Conservation (phyloP, 2,797 vertebrate species). For the Mastacembelus armatus region DNA sequence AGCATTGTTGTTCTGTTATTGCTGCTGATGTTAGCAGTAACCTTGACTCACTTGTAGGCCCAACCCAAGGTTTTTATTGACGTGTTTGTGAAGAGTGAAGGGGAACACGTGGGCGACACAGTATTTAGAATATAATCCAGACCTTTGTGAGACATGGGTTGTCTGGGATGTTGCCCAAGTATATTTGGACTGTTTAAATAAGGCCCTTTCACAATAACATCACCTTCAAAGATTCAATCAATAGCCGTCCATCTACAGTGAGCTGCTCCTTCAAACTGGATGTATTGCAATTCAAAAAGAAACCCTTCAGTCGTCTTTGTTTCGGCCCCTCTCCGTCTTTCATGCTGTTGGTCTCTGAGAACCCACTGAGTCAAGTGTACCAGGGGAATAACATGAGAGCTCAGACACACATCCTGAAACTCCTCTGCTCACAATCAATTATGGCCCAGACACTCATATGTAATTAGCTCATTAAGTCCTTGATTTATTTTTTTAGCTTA, state of each 20-base stretch:
- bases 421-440: slow-evolving; percentile 81
- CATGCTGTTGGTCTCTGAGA: slow-evolving; percentile 62
- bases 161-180: not conserved
- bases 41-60: no score
- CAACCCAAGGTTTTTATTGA: no score
- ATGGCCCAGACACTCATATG: slow-evolving; percentile 76
- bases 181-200: not conserved
- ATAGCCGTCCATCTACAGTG: slow-evolving; percentile 18
- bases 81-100: no score
- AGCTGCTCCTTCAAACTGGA: slow-evolving; percentile 10
- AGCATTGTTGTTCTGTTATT: not conserved
- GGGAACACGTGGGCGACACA: no score
- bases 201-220: not conserved
- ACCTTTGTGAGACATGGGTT: no score
- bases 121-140: no score
- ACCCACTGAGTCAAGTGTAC: slow-evolving; percentile 46
- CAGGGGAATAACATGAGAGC: slow-evolving; percentile 56
- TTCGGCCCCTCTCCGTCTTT: slow-evolving; percentile 36
- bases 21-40: no score
- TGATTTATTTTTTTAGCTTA: slow-evolving; percentile 73
- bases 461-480: slow-evolving; percentile 84
- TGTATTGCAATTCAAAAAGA: slow-evolving; percentile 46
- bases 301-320: slow-evolving; percentile 36
- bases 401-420: slow-evolving; percentile 57
- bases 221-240: slow-evolving; percentile 12